Conservation (phyloP, 2,113 vertebrate species). For the Eclectus roratus region DNA sequence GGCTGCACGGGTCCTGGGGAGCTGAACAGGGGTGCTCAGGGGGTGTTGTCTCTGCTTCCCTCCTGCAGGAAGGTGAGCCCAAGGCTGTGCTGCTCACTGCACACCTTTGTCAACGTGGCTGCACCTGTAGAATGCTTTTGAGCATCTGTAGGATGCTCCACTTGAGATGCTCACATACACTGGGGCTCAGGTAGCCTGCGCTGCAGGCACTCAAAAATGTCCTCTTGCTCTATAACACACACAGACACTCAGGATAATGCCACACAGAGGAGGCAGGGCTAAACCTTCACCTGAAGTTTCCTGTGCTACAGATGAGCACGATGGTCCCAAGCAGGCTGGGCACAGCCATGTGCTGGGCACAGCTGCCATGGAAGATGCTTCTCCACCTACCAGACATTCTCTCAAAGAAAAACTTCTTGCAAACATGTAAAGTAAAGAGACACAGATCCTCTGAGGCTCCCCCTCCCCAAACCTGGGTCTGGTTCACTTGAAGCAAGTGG, state of each 20-base stretch:
- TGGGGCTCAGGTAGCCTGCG: neutral
- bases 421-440: neutral
- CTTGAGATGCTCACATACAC: fast-evolving
- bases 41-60: fast-evolving
- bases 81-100: fast-evolving
- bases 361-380: neutral
- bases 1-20: neutral
- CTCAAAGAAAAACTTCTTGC: neutral
- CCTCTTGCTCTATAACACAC: neutral
- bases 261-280: neutral
- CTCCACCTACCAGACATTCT: neutral
- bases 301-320: neutral
- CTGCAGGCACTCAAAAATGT: neutral
- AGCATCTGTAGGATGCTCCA: fast-evolving
- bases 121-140: fast-evolving
- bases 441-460: neutral
- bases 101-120: neutral
- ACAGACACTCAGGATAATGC: neutral
- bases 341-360: neutral
- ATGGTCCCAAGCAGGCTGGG: neutral
- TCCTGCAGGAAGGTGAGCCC: neutral
- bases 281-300: neutral
- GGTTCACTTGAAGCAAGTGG: neutral
- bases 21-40: neutral
- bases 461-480: fast-evolving